Evolutionary conservation across 1,140 invertebrate species (phyloP).

Genomic region (Ericerus pela): DNA sequence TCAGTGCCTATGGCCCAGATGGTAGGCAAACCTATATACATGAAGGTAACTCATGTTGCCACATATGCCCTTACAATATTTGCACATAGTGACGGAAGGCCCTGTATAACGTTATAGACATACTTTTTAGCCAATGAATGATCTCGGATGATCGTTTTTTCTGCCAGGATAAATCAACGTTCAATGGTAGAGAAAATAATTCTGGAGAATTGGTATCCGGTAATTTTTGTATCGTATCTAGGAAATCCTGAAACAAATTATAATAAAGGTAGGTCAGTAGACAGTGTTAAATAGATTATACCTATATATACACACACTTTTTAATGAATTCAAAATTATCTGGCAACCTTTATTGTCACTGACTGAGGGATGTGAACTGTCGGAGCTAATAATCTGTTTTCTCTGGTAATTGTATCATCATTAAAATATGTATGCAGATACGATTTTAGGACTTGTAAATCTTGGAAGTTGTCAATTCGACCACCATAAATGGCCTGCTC

Average conservation of each 20-base stretch:
- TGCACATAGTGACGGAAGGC: no score
- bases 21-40: no score
- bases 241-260: conserved; percentile 39
- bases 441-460: conserved; percentile 52
- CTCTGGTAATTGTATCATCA: conserved; percentile 39
- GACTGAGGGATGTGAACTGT: conserved; percentile 36
- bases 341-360: conserved; percentile 34
- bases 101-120: conserved; percentile 18
- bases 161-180: conserved; percentile 65
- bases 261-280: conserved; percentile 1
- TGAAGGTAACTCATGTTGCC: no score
- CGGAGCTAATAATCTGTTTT: conserved; percentile 39
- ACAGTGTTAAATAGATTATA: no score
- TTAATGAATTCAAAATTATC: not conserved
- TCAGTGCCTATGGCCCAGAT: no score
- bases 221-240: conserved; percentile 42
- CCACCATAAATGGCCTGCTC: conserved; percentile 78
- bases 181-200: conserved; percentile 64
- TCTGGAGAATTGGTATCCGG: conserved; percentile 50
- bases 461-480: conserved; percentile 65
- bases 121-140: conserved; percentile 47
- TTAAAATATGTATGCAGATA: conserved; percentile 63
- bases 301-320: no score
- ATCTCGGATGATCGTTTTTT: conserved; percentile 45
- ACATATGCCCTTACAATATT: no score